Percentiles rank a stretch among this genome's conserved stretches.
Evolutionary conservation across 2,113 vertebrate genomes (phyloP).

Genomic region (Stegastes partitus): DNA sequence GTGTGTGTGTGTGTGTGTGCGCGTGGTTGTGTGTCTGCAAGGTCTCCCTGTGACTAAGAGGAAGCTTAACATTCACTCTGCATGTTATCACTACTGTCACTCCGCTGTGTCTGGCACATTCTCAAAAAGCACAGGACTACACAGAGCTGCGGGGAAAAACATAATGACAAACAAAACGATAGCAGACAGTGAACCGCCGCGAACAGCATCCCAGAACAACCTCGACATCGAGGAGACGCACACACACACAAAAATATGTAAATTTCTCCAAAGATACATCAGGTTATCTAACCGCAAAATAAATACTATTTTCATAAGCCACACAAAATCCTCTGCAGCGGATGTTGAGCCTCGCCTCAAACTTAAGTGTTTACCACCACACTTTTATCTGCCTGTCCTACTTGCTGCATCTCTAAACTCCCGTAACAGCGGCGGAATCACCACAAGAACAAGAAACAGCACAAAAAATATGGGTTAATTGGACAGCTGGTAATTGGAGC

Average conservation of each 20-base stretch:
- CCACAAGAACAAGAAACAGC: constrained; percentile 25
- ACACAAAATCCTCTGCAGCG: constrained; percentile 27
- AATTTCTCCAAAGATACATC: constrained; percentile 37
- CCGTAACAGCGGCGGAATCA: constrained; percentile 9
- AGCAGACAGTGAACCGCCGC: constrained; percentile 37
- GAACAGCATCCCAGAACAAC: constrained; percentile 29
- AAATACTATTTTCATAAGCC: constrained; percentile 30
- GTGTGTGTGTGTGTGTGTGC: not conserved
- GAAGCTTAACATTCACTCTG: constrained; percentile 60
- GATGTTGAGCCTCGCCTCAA: constrained; percentile 3
- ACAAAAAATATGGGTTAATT: constrained; percentile 48
- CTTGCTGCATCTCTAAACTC: constrained; percentile 19
- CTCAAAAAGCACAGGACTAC: constrained; percentile 51
- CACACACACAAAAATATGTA: not conserved
- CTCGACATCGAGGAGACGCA: not conserved
- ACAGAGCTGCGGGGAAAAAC: constrained; percentile 48
- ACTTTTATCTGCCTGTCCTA: constrained; percentile 52
- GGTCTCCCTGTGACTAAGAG: constrained; percentile 48
- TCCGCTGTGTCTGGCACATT: constrained; percentile 57
- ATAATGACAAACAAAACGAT: constrained; percentile 57
- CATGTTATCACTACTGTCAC: constrained; percentile 57
- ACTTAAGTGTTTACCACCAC: constrained; percentile 4
- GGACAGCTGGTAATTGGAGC: constrained; percentile 49
- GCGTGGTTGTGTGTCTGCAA: not conserved
- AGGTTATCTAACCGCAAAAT: constrained; percentile 23